Percentiles rank a stretch among this genome's conserved stretches.
phyloP scores from a whole-genome alignment of 2,888 invertebrate genomes.

The Orgyia antiqua region DNA sequence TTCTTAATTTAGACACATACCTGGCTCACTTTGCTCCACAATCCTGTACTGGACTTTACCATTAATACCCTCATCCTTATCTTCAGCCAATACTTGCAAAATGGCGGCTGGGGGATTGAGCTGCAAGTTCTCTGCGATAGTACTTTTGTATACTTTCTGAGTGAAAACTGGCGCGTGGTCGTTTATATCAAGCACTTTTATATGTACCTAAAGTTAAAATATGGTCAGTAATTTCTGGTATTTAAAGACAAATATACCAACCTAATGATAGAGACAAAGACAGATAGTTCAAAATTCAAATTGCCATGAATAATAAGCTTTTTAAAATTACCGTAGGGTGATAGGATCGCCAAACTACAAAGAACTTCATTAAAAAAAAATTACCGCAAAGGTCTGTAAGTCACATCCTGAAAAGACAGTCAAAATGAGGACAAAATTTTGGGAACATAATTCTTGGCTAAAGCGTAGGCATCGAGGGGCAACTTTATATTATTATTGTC shows the following conservation, averaged over 20 bases:
- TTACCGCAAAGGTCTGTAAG: no score
- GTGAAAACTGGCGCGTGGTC: slow-evolving; percentile 92
- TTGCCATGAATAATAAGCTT: no score
- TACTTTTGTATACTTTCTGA: slow-evolving; percentile 85
- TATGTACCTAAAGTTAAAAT: slow-evolving; percentile 76
- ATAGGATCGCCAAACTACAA: no score
- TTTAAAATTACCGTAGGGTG: no score
- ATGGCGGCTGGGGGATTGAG: slow-evolving; percentile 89
- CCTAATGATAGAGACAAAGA: no score
- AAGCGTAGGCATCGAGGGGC: no score
- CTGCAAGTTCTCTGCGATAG: slow-evolving; percentile 90
- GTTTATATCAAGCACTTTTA: slow-evolving; percentile 90
- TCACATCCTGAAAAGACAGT: no score
- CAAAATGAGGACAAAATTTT: no score
- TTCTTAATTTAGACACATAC: slow-evolving; percentile 37
- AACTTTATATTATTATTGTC: no score
- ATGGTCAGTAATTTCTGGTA: background rate
- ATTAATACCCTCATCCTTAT: slow-evolving; percentile 87
- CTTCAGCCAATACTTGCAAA: slow-evolving; percentile 88
- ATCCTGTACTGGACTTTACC: slow-evolving; percentile 88
- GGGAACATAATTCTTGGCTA: no score
- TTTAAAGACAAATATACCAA: background rate
- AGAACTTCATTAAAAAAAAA: no score
- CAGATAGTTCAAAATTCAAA: no score
- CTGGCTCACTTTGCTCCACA: slow-evolving; percentile 69